Conservation (phyloP, 2,888 invertebrate species). For the Hipparchia semele region DNA sequence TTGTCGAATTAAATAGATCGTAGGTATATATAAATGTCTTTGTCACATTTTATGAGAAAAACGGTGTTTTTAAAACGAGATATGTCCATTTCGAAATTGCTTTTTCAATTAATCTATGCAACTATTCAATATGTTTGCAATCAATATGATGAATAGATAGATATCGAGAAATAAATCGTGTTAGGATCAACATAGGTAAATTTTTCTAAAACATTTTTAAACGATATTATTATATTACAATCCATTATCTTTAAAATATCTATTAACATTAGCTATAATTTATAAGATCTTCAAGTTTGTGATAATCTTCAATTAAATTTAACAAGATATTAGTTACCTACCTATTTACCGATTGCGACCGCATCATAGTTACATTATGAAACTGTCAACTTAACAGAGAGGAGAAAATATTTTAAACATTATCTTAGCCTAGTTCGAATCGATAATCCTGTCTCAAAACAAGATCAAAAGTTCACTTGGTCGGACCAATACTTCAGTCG, state of each 20-base stretch:
- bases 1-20: no score
- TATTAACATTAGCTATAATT: constrained; percentile 82
- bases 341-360: constrained; percentile 70
- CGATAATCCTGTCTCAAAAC: constrained; percentile 76
- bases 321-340: constrained; percentile 81
- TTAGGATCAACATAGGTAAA: constrained; percentile 80
- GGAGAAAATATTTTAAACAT: constrained; percentile 64
- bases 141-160: constrained; percentile 63
- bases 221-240: constrained; percentile 77
- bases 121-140: constrained; percentile 72
- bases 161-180: constrained; percentile 66
- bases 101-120: constrained; percentile 55
- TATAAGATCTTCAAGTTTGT: constrained; percentile 78
- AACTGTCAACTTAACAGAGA: constrained; percentile 68
- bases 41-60: no score
- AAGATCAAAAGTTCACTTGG: constrained; percentile 81
- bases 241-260: constrained; percentile 72
- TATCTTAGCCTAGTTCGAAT: constrained; percentile 74
- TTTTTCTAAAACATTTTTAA: constrained; percentile 81
- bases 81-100: no score
- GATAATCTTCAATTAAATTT: constrained; percentile 77
- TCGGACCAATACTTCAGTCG: constrained; percentile 83
- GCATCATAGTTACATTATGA: constrained; percentile 61
- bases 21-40: no score
- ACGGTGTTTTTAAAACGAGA: no score